These are phyloP conservation scores for Pelobates fuscus DNA, from an alignment of 2,113 vertebrate species.

Conservation along the genomic window DNA sequence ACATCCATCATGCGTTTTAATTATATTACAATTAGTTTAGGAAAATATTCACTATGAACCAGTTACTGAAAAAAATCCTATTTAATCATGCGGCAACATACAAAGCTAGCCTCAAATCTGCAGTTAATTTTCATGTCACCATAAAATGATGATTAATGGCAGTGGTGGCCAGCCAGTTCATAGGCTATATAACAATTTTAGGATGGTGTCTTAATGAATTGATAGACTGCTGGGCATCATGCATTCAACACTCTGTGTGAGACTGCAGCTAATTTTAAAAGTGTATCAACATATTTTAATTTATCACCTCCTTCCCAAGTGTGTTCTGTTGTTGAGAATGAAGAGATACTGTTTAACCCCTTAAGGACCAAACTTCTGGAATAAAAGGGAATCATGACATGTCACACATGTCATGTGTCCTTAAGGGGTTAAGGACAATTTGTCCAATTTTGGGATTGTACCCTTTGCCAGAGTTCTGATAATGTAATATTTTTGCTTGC, in stretches of 20 bases:
- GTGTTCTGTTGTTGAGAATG: too few relatives aligned
- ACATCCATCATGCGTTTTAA: constrained; percentile 42
- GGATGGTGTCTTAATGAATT: constrained; percentile 4
- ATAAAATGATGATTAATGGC: constrained; percentile 46
- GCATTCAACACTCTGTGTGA: not conserved
- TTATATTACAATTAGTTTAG: constrained; percentile 32
- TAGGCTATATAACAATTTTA: constrained; percentile 1
- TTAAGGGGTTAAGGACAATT: too few relatives aligned
- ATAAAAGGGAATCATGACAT: too few relatives aligned
- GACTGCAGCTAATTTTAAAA: too few relatives aligned
- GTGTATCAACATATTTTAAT: too few relatives aligned
- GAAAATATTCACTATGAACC: constrained; percentile 4
- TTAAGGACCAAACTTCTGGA: too few relatives aligned
- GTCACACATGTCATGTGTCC: too few relatives aligned
- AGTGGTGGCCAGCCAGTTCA: not conserved
- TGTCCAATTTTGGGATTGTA: too few relatives aligned
- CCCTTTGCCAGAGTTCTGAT: too few relatives aligned
- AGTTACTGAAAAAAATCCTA: constrained; percentile 7
- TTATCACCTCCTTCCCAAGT: too few relatives aligned
- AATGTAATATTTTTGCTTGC: too few relatives aligned
- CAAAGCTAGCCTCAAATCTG: constrained; percentile 17
- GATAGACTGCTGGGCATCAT: constrained; percentile 7
- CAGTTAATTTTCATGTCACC: constrained; percentile 33
- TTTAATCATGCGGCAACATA: constrained; percentile 32
- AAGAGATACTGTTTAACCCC: too few relatives aligned